Base-by-base conservation (phyloP, 2,797 vertebrate genomes). In the Botia almorhae region DNA sequence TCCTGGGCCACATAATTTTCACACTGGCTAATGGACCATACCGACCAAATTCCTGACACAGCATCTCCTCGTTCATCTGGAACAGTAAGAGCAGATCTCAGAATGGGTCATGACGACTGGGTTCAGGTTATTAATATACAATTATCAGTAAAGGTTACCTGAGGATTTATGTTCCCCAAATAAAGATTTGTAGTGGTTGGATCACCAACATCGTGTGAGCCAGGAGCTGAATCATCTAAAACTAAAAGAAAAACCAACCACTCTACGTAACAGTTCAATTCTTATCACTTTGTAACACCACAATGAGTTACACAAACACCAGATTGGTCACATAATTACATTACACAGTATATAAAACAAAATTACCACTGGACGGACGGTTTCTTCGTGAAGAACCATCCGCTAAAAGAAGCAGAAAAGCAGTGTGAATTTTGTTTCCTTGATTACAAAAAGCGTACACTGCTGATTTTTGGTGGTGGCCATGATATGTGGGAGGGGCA, bases 1-100 rank as follows among this genome's bases (percentile, higher is more conserved):
- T 99, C 91, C 98, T 94, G 4, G 98, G 98, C 98, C 98, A 99
- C 98, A 99, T 99, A 89, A 99, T 99, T 93, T 99, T 99, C 87
- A 99, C 98, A 79, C 98, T 99, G 0, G 98, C 98, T 91, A 99
- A 90, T 0, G 98, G 98, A 78, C 98, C 98, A 82, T 98, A 99
- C 65, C 97, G 96, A 55, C 98, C 98, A 92, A 99, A 99, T 89
- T 99, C 98, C 89, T 99, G 98, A 89, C 98, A 99, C 71, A 99
- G 89, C 98, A 99, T 99, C 91, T 99, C 98, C 89, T 99, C 98
- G 58, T 99, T 99, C 98, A 99, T 99, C 98, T 99, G 78, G 60
- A 79, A 60, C 1, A 56, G 4, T 36, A 19, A 51, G 16, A 74
- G 50, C 2, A 8, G 17, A 1, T 17, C 50, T 80, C 43, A 68